Evolutionary conservation across 2,113 vertebrate species (phyloP).

Genomic region (Gnathonemus echidnorhynchus): DNA sequence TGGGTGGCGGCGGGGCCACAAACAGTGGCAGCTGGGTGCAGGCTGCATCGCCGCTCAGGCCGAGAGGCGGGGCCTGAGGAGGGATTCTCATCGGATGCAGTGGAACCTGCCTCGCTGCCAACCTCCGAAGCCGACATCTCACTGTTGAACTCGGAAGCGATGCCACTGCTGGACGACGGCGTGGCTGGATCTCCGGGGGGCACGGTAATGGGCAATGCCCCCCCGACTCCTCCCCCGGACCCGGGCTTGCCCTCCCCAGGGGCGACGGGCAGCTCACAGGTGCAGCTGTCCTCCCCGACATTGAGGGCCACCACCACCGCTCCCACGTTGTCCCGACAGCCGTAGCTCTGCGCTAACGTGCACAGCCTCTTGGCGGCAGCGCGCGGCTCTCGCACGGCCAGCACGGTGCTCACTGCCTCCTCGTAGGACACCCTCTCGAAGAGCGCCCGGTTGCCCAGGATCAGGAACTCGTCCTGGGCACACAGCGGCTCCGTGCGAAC

Average conservation of each 20-base stretch:
- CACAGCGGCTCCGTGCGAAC: slow-evolving; percentile 75
- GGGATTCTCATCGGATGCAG: slow-evolving; percentile 83
- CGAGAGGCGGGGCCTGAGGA: slow-evolving; percentile 59
- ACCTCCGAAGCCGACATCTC: slow-evolving; percentile 89
- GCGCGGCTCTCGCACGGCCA: slow-evolving; percentile 72
- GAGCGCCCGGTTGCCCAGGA: slow-evolving; percentile 84
- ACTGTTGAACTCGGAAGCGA: slow-evolving; percentile 84
- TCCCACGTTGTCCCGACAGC: slow-evolving; percentile 87
- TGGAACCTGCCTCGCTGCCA: slow-evolving; percentile 93
- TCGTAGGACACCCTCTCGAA: slow-evolving; percentile 79
- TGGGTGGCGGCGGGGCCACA: slow-evolving; percentile 45
- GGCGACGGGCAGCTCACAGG: slow-evolving; percentile 67
- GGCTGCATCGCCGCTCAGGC: slow-evolving; percentile 81
- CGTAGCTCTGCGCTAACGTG: slow-evolving; percentile 89
- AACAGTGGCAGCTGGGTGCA: slow-evolving; percentile 71
- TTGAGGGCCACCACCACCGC: slow-evolving; percentile 80
- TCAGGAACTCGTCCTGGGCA: slow-evolving; percentile 83
- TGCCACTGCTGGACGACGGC: slow-evolving; percentile 78
- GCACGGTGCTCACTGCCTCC: slow-evolving; percentile 76
- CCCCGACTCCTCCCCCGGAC: background rate
- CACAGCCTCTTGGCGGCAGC: slow-evolving; percentile 89
- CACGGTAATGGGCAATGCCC: slow-evolving; percentile 36
- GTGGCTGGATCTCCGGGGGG: slow-evolving; percentile 61
- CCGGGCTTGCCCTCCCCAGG: slow-evolving; percentile 43
- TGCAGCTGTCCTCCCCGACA: slow-evolving; percentile 79